Percentiles rank a stretch among this genome's conserved stretches.
Evolutionary conservation across 2,797 vertebrate species (phyloP).

Genomic region (Eulemur albifrons): DNA sequence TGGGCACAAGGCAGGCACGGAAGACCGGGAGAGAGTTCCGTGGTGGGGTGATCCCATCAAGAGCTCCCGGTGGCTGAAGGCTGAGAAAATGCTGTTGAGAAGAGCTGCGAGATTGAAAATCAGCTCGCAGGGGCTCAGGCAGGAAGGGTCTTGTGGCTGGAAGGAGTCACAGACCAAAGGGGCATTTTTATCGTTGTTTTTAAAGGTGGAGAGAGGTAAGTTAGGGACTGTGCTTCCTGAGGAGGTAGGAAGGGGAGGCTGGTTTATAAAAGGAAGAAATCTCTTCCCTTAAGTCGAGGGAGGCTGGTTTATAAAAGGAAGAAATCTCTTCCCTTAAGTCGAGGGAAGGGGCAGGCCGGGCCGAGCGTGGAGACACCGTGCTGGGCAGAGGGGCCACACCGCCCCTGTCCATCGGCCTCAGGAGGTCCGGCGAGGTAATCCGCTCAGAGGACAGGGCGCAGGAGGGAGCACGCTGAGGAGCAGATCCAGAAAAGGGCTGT

Average conservation of each 20-base stretch:
- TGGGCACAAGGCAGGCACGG: not conserved
- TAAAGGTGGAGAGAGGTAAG: not conserved
- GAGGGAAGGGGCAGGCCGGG: not conserved
- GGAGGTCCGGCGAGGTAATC: not conserved
- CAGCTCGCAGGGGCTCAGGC: not conserved
- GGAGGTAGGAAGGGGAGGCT: not conserved
- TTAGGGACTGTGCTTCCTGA: not conserved
- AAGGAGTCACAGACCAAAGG: not conserved
- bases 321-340: not conserved
- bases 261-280: not conserved
- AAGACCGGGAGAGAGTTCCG: rapidly evolving
- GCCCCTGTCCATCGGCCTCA: not conserved
- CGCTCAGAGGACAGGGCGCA: not conserved
- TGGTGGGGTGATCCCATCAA: not conserved
- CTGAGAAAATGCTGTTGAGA: not conserved
- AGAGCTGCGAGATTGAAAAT: not conserved
- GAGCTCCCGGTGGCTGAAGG: not conserved
- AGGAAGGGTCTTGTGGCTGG: not conserved
- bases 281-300: not conserved
- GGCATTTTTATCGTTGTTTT: not conserved
- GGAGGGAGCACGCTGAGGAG: not conserved
- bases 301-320: not conserved
- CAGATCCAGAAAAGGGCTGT: not conserved
- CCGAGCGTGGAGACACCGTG: not conserved
- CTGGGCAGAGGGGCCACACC: not conserved